Evolutionary conservation across 2,113 vertebrate species (phyloP).

Genomic region (Gorsachius goisagi): DNA sequence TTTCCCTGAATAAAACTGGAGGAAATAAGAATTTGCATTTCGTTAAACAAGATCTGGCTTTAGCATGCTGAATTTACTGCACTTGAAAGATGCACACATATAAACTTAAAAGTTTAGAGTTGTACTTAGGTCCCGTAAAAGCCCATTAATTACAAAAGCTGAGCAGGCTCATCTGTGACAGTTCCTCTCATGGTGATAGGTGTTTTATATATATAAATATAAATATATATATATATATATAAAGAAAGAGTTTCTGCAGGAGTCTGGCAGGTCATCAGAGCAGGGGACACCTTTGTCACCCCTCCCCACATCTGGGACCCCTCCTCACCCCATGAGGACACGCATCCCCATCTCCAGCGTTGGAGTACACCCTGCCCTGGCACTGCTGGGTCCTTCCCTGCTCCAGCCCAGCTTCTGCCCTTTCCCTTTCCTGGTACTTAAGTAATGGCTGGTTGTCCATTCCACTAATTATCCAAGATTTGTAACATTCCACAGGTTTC

Average conservation of each 20-base stretch:
- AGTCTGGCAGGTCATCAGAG: not conserved
- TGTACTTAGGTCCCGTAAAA: not conserved
- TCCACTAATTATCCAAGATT: not conserved
- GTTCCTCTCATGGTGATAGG: not conserved
- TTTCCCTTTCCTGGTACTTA: too few species aligned
- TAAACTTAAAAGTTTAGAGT: slow-evolving; percentile 1
- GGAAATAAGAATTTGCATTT: not conserved
- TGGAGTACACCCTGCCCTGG: not conserved
- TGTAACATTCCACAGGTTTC: not conserved
- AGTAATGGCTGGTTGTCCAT: not conserved
- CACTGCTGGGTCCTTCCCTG: not conserved
- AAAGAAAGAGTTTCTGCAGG: not conserved
- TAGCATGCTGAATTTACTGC: not conserved
- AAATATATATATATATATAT: too few species aligned
- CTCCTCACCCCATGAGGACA: accelerated
- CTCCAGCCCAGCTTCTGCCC: not conserved
- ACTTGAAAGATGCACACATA: not conserved
- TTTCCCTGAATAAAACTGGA: not conserved
- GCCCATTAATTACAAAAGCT: slow-evolving; percentile 26
- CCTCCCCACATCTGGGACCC: not conserved
- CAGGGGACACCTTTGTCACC: accelerated
- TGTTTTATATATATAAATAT: too few species aligned
- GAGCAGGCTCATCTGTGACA: not conserved
- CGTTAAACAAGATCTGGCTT: not conserved
- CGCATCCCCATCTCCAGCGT: accelerated